Base-by-base conservation (phyloP, 2,888 invertebrate genomes). In the Drosophila birchii region DNA sequence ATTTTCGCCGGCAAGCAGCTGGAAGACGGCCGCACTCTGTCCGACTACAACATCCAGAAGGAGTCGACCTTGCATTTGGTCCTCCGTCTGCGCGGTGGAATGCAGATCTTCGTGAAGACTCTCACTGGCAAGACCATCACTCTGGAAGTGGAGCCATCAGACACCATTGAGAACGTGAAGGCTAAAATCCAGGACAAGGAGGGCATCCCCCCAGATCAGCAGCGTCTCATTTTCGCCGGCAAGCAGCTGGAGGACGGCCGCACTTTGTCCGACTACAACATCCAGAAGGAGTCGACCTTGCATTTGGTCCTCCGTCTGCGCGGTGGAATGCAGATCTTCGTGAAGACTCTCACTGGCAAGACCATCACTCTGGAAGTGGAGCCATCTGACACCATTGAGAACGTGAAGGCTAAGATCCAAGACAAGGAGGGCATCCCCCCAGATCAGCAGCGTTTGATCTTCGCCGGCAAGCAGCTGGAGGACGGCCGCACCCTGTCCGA, bases 21-120 rank as follows among this genome's bases (percentile, higher is more conserved):
- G 43, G 83, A 83, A 3, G 83, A 83, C 26, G 83, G 83, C 12
- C 67, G 67, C 59, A 98, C 97, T 0, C 93, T 98, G 20, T 96
- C 96, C 0, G 98, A 98, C 91, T 98, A 98, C 93, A 98, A 97
- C 92, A 97, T 98, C 90, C 97, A 98, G 93, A 97, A 98, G 93
- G 97, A 97, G 93, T 97, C 97, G 0, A 97, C 97, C 0, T 94
- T 97, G n/a, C 97, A 97, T 91, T 93, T 97, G 90, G 97, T 97
- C 81, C 93, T 97, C 72, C 94, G 98, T 85, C 94, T 98, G 58
- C 94, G 97, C 76, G 98, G 98, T 93, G 98, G 99, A 56, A 86
- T 91, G 73, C 67, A 80, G 26, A 85, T 84, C 62, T 84, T 84
- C 57, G 84, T 84, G 0, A 84, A 84, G 47, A 84, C 84, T 0